Evolutionary conservation across 2,797 vertebrate species (phyloP), one percentile per base, ranked within the genome.

Genomic region (Gastrophryne carolinensis): DNA sequence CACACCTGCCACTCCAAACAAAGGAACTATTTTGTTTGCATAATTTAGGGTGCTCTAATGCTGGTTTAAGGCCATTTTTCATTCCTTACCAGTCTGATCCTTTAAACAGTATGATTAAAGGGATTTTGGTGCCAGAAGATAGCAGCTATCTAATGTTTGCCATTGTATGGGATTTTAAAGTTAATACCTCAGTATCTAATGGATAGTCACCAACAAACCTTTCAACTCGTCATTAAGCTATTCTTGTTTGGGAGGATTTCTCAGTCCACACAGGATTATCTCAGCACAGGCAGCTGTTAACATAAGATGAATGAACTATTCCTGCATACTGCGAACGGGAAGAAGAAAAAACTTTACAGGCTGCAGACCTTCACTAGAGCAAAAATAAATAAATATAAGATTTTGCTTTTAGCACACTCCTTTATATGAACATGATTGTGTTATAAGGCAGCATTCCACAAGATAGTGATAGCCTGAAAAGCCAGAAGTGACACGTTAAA

Each of bases 1-100:
- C 75, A 26, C 72, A 80, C 15, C 34, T 39, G 68, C 58, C 68
- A 81, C 79, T 84, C 60, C 37, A 75, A 82, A 82, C 68, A 84
- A 80, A 62, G n/a, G 80, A 72, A 70, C 56, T n/a, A 15, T 41
- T 80, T 68, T 35, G 49, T 24, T 50, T 67, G 60, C 71, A 83
- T 81, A 73, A 76, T 64, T 74, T 27, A 4, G 26, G 72, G 39
- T 80, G 62, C 68, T 66, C 54, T 57, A 77, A 80, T 41, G 63
- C 34, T 60, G 65, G 11, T 2, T 54, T 60, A 66, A 83, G 75
- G 44, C 58, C 49, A 37, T 21, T 53, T 80, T 70, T 73, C 0
- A 47, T 75, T 53, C 32, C 70, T 80, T 81, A 80, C 68, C 73
- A 9, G 50, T 56, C 73, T 75, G 67, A 82, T 80, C 75, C 80